Evolutionary conservation across 1,140 invertebrate genomes (phyloP).

Genomic region (Leucophenga varia): DNA sequence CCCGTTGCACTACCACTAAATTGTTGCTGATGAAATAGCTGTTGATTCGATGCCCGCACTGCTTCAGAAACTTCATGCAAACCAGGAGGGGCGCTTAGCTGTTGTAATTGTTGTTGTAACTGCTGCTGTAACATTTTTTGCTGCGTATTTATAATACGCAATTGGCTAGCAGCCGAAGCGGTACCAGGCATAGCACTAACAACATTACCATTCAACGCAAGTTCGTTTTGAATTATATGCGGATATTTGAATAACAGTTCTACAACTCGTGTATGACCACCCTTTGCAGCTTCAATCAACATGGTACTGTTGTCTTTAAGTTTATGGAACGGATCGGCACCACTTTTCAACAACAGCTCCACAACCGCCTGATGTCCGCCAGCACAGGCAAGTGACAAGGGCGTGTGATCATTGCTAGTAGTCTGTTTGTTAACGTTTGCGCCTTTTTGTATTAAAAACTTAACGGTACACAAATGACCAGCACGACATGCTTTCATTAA

Average conservation of each 20-base stretch:
- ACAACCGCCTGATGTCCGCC: slow-evolving; percentile 93
- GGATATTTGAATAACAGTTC: slow-evolving; percentile 93
- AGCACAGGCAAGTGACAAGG: slow-evolving; percentile 94
- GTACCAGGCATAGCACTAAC: slow-evolving; percentile 39
- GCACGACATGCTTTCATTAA: slow-evolving; percentile 99
- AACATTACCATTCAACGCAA: slow-evolving; percentile 33
- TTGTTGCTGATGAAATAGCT: slow-evolving; percentile 49
- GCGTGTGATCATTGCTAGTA: slow-evolving; percentile 97
- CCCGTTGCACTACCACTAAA: slow-evolving; percentile 33
- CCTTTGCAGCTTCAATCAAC: slow-evolving; percentile 97
- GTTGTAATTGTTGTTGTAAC: slow-evolving; percentile 56
- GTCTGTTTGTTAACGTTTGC: slow-evolving; percentile 94
- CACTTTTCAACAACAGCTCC: slow-evolving; percentile 83
- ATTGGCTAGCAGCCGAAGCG: slow-evolving; percentile 29
- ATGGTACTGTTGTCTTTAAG: slow-evolving; percentile 98
- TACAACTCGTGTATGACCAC: slow-evolving; percentile 93
- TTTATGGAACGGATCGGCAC: slow-evolving; percentile 94
- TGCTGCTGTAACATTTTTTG: slow-evolving; percentile 56
- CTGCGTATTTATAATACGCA: slow-evolving; percentile 38
- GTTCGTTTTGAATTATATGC: slow-evolving; percentile 60
- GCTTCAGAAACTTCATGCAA: slow-evolving; percentile 62
- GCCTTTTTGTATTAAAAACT: slow-evolving; percentile 90
- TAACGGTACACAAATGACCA: slow-evolving; percentile 97
- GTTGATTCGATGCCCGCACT: slow-evolving; percentile 57
- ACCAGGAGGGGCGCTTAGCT: slow-evolving; percentile 56